These are phyloP conservation scores for Andrena trimmerana DNA, from an alignment of 2,888 invertebrate genomes.

Conservation along the genomic window DNA sequence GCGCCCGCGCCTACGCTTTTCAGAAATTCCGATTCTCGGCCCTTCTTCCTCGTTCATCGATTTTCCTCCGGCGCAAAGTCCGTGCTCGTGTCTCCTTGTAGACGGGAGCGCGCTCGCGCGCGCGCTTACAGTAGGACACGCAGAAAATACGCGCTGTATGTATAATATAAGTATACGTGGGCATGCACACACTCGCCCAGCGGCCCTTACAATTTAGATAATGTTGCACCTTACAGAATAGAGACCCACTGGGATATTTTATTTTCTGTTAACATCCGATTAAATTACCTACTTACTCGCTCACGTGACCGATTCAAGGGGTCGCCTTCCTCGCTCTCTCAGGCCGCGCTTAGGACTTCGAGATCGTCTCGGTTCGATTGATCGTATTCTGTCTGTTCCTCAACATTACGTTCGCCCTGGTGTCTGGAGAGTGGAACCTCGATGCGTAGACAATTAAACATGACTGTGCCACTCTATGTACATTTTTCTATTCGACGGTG, in stretches of 20 bases:
- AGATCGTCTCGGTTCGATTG: constrained; percentile 27
- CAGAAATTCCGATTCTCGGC: constrained; percentile 49
- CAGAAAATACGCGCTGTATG: constrained; percentile 61
- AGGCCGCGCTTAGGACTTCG: constrained; percentile 71
- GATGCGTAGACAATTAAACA: neutral
- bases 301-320: constrained; percentile 68
- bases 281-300: constrained; percentile 76
- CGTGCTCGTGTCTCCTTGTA: neutral
- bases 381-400: constrained; percentile 7
- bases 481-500: too few species aligned
- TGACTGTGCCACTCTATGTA: too few species aligned
- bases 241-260: constrained; percentile 77
- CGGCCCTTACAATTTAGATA: constrained; percentile 67
- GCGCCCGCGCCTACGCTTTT: constrained; percentile 28
- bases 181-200: constrained; percentile 71
- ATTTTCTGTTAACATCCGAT: constrained; percentile 74
- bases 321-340: constrained; percentile 24
- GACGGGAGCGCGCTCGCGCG: constrained; percentile 28
- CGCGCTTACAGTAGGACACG: constrained; percentile 44
- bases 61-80: constrained; percentile 42
- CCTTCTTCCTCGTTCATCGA: constrained; percentile 56
- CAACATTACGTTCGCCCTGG: constrained; percentile 20
- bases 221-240: constrained; percentile 78
- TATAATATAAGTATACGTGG: constrained; percentile 53
- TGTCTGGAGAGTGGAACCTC: constrained; percentile 19